Evolutionary conservation across 2,797 vertebrate genomes (phyloP).

Genomic region (Poeciliopsis infans): DNA sequence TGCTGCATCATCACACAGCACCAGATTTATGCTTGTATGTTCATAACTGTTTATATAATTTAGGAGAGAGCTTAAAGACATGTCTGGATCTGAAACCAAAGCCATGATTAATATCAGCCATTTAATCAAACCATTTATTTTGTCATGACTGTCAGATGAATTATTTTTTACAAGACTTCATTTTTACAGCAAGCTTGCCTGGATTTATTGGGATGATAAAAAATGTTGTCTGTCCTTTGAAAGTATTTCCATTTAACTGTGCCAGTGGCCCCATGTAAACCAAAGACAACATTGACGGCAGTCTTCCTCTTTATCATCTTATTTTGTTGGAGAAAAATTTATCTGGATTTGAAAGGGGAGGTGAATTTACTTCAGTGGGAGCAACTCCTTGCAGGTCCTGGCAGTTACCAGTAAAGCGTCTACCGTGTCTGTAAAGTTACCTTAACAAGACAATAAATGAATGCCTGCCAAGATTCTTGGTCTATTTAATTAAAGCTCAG

Average conservation of each 20-base stretch:
- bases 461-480: constrained; percentile 68
- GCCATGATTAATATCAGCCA: constrained; percentile 73
- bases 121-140: constrained; percentile 74
- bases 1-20: constrained; percentile 35
- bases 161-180: constrained; percentile 63
- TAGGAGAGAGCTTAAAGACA: constrained; percentile 59
- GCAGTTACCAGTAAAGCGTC: constrained; percentile 46
- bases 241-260: constrained; percentile 44
- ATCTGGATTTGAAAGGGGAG: constrained; percentile 16
- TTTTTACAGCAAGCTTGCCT: constrained; percentile 58
- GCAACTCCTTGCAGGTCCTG: constrained; percentile 25
- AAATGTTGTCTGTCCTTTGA: constrained; percentile 52
- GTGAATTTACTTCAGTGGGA: background rate
- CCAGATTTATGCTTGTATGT: constrained; percentile 65
- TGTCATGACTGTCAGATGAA: constrained; percentile 69
- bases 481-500: constrained; percentile 78
- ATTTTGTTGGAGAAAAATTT: constrained; percentile 29
- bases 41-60: constrained; percentile 63
- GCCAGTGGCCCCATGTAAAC: constrained; percentile 38
- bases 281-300: constrained; percentile 34
- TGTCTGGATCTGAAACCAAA: constrained; percentile 55
- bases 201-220: constrained; percentile 78
- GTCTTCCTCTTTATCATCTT: constrained; percentile 15
- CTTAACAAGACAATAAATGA: constrained; percentile 70
- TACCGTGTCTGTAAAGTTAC: constrained; percentile 67